Evolutionary conservation across 2,888 invertebrate species (phyloP).

Genomic region (Pimpla rufipes): DNA sequence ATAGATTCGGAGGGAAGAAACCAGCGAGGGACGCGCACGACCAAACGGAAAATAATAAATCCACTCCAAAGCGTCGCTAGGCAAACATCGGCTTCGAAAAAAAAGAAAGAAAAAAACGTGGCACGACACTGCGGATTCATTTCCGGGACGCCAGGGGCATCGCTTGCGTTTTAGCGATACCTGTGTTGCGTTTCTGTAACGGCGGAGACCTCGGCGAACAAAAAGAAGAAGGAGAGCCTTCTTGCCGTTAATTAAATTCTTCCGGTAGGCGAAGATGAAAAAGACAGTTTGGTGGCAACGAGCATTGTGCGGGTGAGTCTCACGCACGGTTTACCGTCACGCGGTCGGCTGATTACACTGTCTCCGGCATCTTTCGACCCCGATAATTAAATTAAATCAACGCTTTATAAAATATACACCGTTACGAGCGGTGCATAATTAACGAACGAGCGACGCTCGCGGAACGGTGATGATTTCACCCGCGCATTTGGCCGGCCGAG

Average conservation of each 20-base stretch:
- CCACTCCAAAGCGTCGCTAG: background rate
- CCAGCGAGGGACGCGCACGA: background rate
- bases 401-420: slow-evolving; percentile 30
- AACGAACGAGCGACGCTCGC: slow-evolving; percentile 30
- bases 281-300: slow-evolving; percentile 1
- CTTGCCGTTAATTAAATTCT: slow-evolving; percentile 42
- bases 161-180: background rate
- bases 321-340: slow-evolving; percentile 4
- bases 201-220: background rate
- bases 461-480: background rate
- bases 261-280: slow-evolving; percentile 18
- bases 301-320: background rate
- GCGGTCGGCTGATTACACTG: slow-evolving; percentile 42
- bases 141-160: background rate
- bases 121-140: background rate
- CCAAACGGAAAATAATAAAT: slow-evolving; percentile 29
- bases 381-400: slow-evolving; percentile 48
- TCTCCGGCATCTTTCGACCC: slow-evolving; percentile 19
- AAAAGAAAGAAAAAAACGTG: background rate
- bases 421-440: slow-evolving; percentile 43
- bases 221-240: background rate
- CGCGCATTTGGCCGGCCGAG: background rate
- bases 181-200: background rate
- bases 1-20: slow-evolving; percentile 31
- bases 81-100: background rate